phyloP scores from a whole-genome alignment of 2,797 vertebrate species.

The Cossypha caffra region DNA sequence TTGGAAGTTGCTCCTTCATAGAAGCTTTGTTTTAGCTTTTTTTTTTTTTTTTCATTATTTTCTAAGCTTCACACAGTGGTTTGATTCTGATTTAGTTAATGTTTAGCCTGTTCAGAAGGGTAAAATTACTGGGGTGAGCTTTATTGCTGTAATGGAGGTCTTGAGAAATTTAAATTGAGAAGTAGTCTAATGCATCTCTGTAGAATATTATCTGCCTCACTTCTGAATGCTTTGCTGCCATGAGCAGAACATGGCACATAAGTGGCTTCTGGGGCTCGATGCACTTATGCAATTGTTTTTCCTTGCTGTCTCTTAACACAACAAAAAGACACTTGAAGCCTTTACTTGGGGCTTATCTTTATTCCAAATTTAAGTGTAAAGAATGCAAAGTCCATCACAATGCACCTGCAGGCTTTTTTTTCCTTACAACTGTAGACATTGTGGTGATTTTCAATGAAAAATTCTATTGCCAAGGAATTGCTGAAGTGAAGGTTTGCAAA shows the following conservation, averaged over 20 bases:
- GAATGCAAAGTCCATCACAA: not conserved
- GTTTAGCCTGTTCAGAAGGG: constrained; percentile 57
- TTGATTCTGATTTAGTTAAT: constrained; percentile 67
- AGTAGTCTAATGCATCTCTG: constrained; percentile 63
- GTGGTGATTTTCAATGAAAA: constrained; percentile 7
- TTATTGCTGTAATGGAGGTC: constrained; percentile 52
- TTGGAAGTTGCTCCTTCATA: not conserved
- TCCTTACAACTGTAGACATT: not conserved
- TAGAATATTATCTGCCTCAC: constrained; percentile 43
- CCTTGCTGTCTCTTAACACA: not conserved
- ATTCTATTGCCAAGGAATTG: not conserved
- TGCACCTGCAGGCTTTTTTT: not conserved
- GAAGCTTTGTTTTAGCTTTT: not conserved
- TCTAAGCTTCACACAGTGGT: not conserved
- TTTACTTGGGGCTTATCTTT: constrained; percentile 17
- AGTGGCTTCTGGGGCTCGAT: constrained; percentile 12
- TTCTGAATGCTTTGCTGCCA: constrained; percentile 32
- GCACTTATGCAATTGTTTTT: constrained; percentile 44
- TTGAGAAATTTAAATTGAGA: constrained; percentile 69
- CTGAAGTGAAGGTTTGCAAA: constrained; percentile 1
- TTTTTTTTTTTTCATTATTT: not conserved
- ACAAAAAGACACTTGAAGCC: constrained; percentile 26
- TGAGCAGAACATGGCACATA: constrained; percentile 51
- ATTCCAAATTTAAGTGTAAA: constrained; percentile 15
- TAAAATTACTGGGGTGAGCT: constrained; percentile 56